Base-by-base conservation (phyloP, 2,888 invertebrate genomes). In the Podotricha telesiphe region DNA sequence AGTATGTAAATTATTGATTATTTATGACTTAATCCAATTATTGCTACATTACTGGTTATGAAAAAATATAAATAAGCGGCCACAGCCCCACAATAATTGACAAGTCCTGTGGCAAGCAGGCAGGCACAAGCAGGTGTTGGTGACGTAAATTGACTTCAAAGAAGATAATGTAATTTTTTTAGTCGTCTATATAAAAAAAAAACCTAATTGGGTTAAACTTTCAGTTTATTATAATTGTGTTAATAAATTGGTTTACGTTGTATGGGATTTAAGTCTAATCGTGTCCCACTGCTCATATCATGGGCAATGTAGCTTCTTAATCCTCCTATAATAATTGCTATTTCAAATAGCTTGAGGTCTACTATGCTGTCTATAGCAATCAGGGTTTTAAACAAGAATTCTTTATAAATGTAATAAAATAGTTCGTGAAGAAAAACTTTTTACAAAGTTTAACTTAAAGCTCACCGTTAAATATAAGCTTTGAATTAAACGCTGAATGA, bases 401-500 rank as follows among this genome's bases (percentile, higher is more conserved):
- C 6, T 4, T 28, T 28, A 28, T 28, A 28, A 28, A 28, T 28
- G 6, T 28, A 28, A 28, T 28, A 28, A 28, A 4, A 28, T 28
- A 28, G 28, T 28, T 28, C 37, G 2, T 28, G 28, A 28, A 28
- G 28, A 8, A 37, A 37, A 6, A 10, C 5, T 22, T n/a, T 55
- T 28, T 3, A 42, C 7, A 5, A 59, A 59, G 22, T 58, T 5
- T 3, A 13, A 40, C 53, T 28, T 34, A 2, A 34, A 34, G 6
- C 42, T 42, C n/a, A 45, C 59, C 11, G 22, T 45, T 59, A 42
- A 45, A 42, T 45, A 2, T 22, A n/a, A 45, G 45, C 45, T 59
- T 59, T 59, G 42, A 59, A 59, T 22, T 59, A 42, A 45, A 59
- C n/a, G 10, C 22, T 59, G 59, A 59, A 59, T 45, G 45, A n/a